Evolutionary conservation across 2,888 invertebrate species (phyloP), one percentile per base, ranked within the genome.

Genomic region (Tanytarsus gracilentus): DNA sequence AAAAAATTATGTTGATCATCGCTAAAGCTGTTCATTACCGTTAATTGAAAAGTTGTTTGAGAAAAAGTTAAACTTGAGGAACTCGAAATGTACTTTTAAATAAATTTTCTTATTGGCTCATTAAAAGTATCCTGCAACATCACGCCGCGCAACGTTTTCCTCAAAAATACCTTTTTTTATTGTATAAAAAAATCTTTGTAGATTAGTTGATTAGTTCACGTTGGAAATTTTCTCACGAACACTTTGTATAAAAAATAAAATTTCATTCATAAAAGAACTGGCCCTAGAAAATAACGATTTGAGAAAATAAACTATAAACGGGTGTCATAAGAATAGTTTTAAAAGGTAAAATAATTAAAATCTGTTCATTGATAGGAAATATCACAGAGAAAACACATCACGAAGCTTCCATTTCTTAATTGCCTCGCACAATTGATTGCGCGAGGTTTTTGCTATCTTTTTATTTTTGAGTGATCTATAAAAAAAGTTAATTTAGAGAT

Each of bases 1-100:
- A 51, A 51, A 44, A 44, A 11, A 51, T 51, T 51, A 29, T 51
- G 51, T 51, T 51, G 30, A 51, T 51, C 51, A 51, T 51, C 51
- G 51, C 51, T 25, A 29, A 51, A 51, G 51, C 51, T 51, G 51
- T 51, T 51, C 51, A 27, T 29, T 25, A 30, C 9, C 18, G 18
- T 51, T 29, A 51, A 29, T 51, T 30, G 25, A 51, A 51, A 29
- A 30, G 44, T 44, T 44, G 44, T 18, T 44, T 44, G 49, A 44
- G 21, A 11, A 21, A 21, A 44, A 44, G 7, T 44, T 9, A 44
- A 44, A 21, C 11, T 44, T 16, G 21, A 21, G 11, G 16, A 36
- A 9, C 5, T 14, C 14, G 36, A n/a, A 36, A 36, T 36, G 16
- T 36, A 36, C 36, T 44, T 21, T 44, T 44, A 16, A 44, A 44